Evolutionary conservation across 2,888 invertebrate species (phyloP).

Genomic region (Luffia ferchaultella): DNA sequence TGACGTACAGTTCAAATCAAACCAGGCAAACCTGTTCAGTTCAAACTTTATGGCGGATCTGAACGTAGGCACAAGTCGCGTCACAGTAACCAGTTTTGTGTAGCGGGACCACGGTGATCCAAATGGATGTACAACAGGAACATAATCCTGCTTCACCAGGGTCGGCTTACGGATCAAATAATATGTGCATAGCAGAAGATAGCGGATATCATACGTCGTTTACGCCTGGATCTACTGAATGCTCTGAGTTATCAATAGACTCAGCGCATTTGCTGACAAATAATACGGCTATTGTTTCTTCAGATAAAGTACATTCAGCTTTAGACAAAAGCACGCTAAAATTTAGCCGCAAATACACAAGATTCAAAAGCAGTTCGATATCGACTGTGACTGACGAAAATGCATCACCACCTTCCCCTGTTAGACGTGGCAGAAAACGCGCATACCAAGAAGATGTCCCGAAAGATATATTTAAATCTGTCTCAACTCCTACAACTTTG

Average conservation of each 20-base stretch:
- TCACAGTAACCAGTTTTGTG: too few species aligned
- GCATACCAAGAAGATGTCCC: slow-evolving; percentile 28
- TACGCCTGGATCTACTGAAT: slow-evolving; percentile 44
- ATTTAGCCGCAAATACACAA: background rate
- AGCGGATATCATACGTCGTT: slow-evolving; percentile 54
- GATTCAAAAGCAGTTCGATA: background rate
- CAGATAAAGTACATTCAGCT: background rate
- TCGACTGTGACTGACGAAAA: background rate
- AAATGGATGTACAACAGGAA: slow-evolving; percentile 42
- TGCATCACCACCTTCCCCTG: slow-evolving; percentile 19
- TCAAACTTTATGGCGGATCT: too few species aligned
- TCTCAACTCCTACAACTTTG: slow-evolving; percentile 45
- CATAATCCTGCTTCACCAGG: slow-evolving; percentile 34
- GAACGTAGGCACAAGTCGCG: too few species aligned
- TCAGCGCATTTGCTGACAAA: background rate
- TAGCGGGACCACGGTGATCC: too few species aligned
- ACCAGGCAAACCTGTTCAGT: too few species aligned
- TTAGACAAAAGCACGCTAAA: background rate
- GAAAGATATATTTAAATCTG: slow-evolving; percentile 21
- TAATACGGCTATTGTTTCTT: background rate
- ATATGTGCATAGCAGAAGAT: slow-evolving; percentile 43
- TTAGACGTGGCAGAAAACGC: slow-evolving; percentile 31
- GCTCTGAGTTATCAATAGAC: slow-evolving; percentile 34
- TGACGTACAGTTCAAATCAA: too few species aligned
- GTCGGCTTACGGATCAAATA: slow-evolving; percentile 28